These are phyloP conservation scores for Lordiphosa stackelbergi DNA, from an alignment of 1,140 invertebrate species.

Conservation along the genomic window DNA sequence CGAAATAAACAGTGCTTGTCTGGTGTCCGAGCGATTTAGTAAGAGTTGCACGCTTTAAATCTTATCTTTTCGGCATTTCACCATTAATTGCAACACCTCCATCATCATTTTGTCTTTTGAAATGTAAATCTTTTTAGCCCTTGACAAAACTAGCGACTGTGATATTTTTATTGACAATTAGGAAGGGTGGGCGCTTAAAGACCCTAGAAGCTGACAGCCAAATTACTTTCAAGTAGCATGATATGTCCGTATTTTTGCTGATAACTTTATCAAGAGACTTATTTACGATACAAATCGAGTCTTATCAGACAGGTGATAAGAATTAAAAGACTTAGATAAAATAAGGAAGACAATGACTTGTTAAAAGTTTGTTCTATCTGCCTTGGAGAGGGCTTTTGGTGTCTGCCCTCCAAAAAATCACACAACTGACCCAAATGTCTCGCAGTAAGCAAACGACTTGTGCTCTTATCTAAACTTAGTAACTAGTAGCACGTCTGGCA, in stretches of 20 bases:
- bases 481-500: slow-evolving; percentile 18
- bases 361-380: slow-evolving; percentile 26
- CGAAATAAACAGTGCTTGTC: no score
- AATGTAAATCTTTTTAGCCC: no score
- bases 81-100: no score
- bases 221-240: slow-evolving; percentile 32
- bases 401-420: slow-evolving; percentile 28
- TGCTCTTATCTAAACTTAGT: slow-evolving; percentile 20
- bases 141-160: no score
- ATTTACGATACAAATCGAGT: slow-evolving; percentile 13
- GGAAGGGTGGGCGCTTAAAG: neutral
- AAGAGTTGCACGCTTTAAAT: no score
- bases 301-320: slow-evolving; percentile 32
- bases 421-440: slow-evolving; percentile 49
- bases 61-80: no score
- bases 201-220: slow-evolving; percentile 27
- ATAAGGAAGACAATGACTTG: no score
- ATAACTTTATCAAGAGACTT: slow-evolving; percentile 31
- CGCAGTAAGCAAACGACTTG: slow-evolving; percentile 1
- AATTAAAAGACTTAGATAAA: neutral
- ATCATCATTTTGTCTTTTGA: no score
- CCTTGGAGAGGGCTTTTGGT: slow-evolving; percentile 13
- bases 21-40: no score
- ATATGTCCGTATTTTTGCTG: slow-evolving; percentile 21
- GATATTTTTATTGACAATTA: no score